Base-by-base conservation (phyloP, 1,140 invertebrate genomes). In the Trypoxylus dichotomus region DNA sequence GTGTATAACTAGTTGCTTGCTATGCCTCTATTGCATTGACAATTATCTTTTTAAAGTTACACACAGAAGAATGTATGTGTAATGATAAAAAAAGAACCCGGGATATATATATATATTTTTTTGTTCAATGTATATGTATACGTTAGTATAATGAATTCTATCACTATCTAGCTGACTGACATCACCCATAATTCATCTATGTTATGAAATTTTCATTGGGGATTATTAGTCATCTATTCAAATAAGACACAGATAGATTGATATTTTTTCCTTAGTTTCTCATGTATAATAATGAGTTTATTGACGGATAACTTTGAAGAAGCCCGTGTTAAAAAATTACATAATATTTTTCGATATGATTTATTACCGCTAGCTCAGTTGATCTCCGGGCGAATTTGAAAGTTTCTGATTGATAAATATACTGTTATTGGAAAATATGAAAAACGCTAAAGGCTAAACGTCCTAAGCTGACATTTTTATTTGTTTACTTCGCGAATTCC, bases 191-290 rank as follows among this genome's bases (percentile, higher is more conserved):
- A 54, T 54, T 54, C 47, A 54, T 54, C 47, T 54, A 54, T 19
- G 47, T 54, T 54, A 54, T 54, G 47, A 54, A 54, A 54, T 54
- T 19, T 54, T n/a, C 47, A n/a, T 19, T 19, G 32, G 47, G 19
- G 47, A 54, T 54, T 54, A 54, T 54, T 54, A 54, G 47, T 54
- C 47, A 54, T 54, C 19, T 54, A 54, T 54, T 54, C 47, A 54
- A 54, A 54, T 54, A 15, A n/a, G 32, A 37, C 32, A 37, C 32
- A 37, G 32, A 37, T 37, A 37, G 47, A 54, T 54, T 54, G 47
- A 54, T 54, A 54, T 54, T 54, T 54, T 54, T 37, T 54, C 15
- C 13, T 54, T 54, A 54, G 47, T 54, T 54, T 19, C 47, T 54
- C 47, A 54, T 54, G 47, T 19, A 54, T 54, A 54, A 54, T 54